Evolutionary conservation across 2,797 vertebrate species (phyloP).

Genomic region (Sebastes variabilis): DNA sequence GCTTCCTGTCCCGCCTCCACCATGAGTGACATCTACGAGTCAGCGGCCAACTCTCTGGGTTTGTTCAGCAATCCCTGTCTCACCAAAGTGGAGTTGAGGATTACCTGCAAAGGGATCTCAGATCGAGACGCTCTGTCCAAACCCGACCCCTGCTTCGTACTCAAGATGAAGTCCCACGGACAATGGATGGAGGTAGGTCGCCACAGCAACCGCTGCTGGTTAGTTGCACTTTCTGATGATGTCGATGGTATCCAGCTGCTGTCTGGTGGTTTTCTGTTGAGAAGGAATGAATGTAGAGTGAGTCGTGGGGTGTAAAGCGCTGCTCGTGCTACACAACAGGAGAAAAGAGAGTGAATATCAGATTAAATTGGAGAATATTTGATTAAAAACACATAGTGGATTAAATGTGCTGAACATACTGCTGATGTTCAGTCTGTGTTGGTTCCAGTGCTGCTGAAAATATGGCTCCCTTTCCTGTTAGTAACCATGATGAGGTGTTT

Average conservation of each 20-base stretch:
- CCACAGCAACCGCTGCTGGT: background rate
- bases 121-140: conserved; percentile 95
- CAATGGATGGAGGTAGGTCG: conserved; percentile 94
- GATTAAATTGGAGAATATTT: no score
- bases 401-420: background rate
- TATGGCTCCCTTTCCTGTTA: no score
- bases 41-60: conserved; percentile 92
- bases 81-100: conserved; percentile 94
- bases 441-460: no score
- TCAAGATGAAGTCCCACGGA: conserved; percentile 95
- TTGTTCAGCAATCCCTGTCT: conserved; percentile 94
- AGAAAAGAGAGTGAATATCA: no score
- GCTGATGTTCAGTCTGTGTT: background rate
- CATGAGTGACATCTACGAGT: conserved; percentile 97
- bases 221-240: background rate
- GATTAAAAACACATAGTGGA: background rate
- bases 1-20: conserved; percentile 56
- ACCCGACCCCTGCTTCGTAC: conserved; percentile 93
- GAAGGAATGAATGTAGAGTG: background rate
- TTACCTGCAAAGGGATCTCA: conserved; percentile 92
- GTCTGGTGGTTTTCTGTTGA: background rate
- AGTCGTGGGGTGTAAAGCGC: background rate
- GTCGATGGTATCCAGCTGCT: background rate
- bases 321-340: no score
- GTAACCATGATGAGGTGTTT: no score